Conservation (phyloP, 2,797 vertebrate species). For the Prionace glauca region DNA sequence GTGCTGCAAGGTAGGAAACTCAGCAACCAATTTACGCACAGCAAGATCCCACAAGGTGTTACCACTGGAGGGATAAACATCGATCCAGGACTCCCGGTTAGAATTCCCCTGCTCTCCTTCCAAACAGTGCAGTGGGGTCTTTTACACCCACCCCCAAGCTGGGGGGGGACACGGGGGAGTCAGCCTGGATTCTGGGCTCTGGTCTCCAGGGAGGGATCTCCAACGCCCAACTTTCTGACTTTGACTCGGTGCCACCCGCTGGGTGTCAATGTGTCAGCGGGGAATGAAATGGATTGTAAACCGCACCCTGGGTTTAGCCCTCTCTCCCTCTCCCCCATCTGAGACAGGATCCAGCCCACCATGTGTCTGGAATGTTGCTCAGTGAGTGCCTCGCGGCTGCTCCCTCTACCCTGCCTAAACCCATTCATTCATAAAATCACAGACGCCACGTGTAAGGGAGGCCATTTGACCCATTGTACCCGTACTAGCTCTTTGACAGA, state of each 20-base stretch:
- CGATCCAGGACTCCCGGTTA: background rate
- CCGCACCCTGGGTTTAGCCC: too few species aligned
- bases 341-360: too few species aligned
- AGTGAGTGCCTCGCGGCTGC: too few species aligned
- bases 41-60: background rate
- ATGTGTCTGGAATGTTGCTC: too few species aligned
- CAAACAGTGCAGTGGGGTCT: background rate
- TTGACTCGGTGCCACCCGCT: too few species aligned
- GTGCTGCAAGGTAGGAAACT: background rate
- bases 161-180: background rate
- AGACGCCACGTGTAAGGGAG: too few species aligned
- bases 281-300: background rate
- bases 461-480: too few species aligned
- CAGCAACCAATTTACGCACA: background rate
- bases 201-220: background rate
- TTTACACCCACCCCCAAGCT: background rate
- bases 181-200: background rate
- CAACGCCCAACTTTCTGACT: background rate
- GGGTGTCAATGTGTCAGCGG: background rate
- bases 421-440: too few species aligned
- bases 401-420: too few species aligned
- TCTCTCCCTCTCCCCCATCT: too few species aligned
- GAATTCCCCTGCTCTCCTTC: background rate
- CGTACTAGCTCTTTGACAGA: too few species aligned
- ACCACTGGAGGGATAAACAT: background rate